These are phyloP conservation scores for Pygoscelis adeliae DNA, from an alignment of 2,113 vertebrate genomes.

Conservation along the genomic window DNA sequence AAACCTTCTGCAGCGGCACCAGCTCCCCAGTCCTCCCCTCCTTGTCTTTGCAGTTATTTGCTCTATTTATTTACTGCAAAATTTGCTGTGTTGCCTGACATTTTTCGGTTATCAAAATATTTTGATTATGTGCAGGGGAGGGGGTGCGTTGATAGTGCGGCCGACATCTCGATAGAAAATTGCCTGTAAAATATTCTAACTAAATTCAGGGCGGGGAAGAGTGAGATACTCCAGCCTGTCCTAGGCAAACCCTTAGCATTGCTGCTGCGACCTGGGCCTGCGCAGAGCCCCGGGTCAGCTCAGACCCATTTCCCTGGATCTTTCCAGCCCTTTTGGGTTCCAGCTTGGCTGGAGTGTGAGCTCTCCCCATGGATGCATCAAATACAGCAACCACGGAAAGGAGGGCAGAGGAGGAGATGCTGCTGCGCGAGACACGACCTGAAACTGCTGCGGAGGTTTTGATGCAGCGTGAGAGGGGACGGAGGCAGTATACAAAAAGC, in stretches of 20 bases:
- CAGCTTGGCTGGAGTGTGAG: not conserved
- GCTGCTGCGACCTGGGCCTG: not conserved
- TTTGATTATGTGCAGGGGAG: slow-evolving; percentile 48
- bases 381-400: fast-evolving
- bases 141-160: not conserved
- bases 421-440: not conserved
- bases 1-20: not conserved
- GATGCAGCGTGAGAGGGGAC: not conserved
- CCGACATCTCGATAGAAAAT: not conserved
- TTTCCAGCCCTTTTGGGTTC: not conserved
- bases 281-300: not conserved
- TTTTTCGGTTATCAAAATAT: slow-evolving; percentile 46
- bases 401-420: not conserved
- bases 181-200: not conserved
- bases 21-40: not conserved
- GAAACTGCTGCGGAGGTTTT: not conserved
- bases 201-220: not conserved
- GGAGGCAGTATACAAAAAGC: not conserved
- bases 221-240: slow-evolving; percentile 8
- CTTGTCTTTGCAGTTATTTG: not conserved
- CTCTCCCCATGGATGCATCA: not conserved
- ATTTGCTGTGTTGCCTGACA: slow-evolving; percentile 29
- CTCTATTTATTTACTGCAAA: slow-evolving; percentile 46
- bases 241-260: not conserved
- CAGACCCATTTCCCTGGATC: not conserved